Percentiles rank a stretch among this genome's conserved stretches.
These are phyloP conservation scores for Leptocoma aspasia DNA, from an alignment of 2,113 vertebrate genomes.

Conservation along the genomic window DNA sequence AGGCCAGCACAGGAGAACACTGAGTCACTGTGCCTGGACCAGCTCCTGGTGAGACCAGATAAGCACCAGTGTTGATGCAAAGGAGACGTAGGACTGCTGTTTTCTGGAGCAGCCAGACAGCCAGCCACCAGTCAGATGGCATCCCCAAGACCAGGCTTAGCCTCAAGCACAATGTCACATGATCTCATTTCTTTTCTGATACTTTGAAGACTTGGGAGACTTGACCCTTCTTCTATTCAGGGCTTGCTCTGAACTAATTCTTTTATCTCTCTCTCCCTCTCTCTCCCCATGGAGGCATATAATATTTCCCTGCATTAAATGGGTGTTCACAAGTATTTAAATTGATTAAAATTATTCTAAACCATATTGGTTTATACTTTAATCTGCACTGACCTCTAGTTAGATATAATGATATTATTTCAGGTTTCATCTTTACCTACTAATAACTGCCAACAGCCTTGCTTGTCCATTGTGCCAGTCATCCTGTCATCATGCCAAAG, in stretches of 20 bases:
- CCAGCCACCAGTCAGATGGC: background rate
- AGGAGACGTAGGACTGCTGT: background rate
- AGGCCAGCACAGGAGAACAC: background rate
- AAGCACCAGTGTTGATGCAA: background rate
- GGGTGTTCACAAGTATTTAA: background rate
- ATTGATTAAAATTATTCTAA: background rate
- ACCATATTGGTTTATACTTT: background rate
- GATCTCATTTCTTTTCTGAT: background rate
- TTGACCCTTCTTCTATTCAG: background rate
- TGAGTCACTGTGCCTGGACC: conserved; percentile 10
- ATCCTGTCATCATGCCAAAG: background rate
- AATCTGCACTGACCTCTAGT: background rate
- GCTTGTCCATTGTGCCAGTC: background rate
- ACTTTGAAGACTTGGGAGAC: background rate
- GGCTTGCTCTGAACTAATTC: background rate
- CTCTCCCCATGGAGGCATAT: background rate
- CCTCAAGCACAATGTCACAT: background rate
- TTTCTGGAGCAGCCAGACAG: conserved; percentile 7
- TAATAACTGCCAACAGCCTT: background rate
- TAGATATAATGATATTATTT: background rate
- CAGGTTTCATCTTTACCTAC: background rate
- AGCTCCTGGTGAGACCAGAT: background rate
- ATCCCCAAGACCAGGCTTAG: background rate
- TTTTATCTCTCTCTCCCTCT: background rate
- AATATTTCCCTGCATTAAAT: background rate